Evolutionary conservation across 2,888 invertebrate genomes (phyloP).

Genomic region (Orthosia incerta): DNA sequence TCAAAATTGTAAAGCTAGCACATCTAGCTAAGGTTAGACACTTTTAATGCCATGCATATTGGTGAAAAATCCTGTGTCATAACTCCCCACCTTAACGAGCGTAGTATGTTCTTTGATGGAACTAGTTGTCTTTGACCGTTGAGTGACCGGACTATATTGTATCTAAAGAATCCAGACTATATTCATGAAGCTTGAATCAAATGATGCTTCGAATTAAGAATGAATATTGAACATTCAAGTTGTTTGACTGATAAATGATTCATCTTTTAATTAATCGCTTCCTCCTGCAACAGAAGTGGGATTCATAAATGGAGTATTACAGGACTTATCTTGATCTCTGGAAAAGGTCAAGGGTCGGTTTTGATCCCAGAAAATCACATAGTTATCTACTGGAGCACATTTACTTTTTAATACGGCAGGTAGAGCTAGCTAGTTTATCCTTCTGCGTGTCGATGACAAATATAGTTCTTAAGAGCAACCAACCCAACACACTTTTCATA

Average conservation of each 20-base stretch:
- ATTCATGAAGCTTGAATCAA: constrained; percentile 1
- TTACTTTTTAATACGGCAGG: no score
- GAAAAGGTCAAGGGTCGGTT: not conserved
- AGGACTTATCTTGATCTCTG: not conserved
- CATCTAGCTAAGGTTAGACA: no score
- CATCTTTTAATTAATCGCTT: constrained; percentile 14
- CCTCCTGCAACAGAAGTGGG: not conserved
- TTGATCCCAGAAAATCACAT: not conserved
- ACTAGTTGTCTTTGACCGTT: not conserved
- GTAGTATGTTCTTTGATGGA: constrained; percentile 1
- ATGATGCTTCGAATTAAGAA: not conserved
- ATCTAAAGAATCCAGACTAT: constrained; percentile 4
- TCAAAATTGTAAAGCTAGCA: no score
- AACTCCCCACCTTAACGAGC: no score
- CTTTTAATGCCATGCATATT: no score
- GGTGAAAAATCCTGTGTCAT: no score
- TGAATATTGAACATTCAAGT: not conserved
- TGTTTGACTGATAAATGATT: constrained; percentile 11
- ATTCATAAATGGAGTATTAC: not conserved
- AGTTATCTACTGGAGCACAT: no score
- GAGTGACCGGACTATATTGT: not conserved
- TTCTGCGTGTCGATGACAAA: no score
- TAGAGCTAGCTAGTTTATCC: no score
- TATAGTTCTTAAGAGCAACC: no score
- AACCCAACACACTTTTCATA: no score